Evolutionary conservation across 2,888 invertebrate genomes (phyloP).

Genomic region (Chrysodeixis includens): DNA sequence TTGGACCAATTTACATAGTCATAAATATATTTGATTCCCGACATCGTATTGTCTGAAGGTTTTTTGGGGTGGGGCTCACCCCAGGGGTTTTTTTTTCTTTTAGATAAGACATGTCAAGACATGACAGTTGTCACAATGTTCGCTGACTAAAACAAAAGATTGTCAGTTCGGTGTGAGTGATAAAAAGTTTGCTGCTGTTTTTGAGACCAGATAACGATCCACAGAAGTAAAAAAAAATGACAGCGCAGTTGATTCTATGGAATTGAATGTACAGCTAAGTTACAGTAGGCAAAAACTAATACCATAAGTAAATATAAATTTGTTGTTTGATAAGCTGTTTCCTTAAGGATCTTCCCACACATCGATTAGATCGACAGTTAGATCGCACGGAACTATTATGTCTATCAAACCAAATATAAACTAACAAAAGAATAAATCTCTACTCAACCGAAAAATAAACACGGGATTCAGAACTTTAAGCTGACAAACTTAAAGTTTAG

Average conservation of each 20-base stretch:
- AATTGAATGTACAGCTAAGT: background rate
- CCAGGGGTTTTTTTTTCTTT: conserved; percentile 78
- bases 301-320: conserved; percentile 20
- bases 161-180: conserved; percentile 50
- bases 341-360: conserved; percentile 53
- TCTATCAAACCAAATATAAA: conserved; percentile 56
- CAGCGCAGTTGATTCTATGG: background rate
- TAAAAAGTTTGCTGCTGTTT: background rate
- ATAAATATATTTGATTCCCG: conserved; percentile 86
- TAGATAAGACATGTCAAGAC: conserved; percentile 84
- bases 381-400: conserved; percentile 43
- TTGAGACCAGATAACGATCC: background rate
- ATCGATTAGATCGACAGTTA: conserved; percentile 39
- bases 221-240: background rate
- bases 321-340: conserved; percentile 31
- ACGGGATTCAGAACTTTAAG: conserved; percentile 12
- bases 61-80: conserved; percentile 71
- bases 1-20: conserved; percentile 87
- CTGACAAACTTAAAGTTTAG: background rate
- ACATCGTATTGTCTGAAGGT: conserved; percentile 72
- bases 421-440: conserved; percentile 36
- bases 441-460: background rate
- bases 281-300: conserved; percentile 7
- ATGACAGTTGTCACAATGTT: conserved; percentile 86
- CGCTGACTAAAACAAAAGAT: conserved; percentile 79